Percentiles rank a stretch among this genome's conserved stretches.
These are phyloP conservation scores for Esox niger DNA, from an alignment of 2,113 vertebrate genomes.

Conservation along the genomic window DNA sequence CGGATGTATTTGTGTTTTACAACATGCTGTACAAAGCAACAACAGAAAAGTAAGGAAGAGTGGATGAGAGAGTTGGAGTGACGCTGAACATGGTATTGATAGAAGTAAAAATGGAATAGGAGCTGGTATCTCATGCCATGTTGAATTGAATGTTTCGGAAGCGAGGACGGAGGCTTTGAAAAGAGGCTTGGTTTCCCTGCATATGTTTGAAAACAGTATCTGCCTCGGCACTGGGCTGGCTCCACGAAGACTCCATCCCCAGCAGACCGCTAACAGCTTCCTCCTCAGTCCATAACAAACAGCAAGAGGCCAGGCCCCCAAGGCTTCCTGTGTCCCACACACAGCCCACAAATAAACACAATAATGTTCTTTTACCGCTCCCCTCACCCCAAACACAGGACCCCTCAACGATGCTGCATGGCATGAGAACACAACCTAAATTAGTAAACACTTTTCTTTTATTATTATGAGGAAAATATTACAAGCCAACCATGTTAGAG, in stretches of 20 bases:
- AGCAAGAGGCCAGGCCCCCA: slow-evolving; percentile 64
- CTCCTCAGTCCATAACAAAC: slow-evolving; percentile 78
- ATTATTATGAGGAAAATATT: slow-evolving; percentile 57
- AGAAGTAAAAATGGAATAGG: neutral
- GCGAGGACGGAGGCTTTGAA: no score
- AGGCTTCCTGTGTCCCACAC: slow-evolving; percentile 77
- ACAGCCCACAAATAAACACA: slow-evolving; percentile 75
- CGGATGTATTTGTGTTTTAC: slow-evolving; percentile 20
- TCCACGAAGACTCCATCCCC: slow-evolving; percentile 69
- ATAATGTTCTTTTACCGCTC: slow-evolving; percentile 53
- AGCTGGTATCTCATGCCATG: neutral
- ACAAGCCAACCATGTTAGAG: slow-evolving; percentile 55
- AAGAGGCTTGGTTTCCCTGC: slow-evolving; percentile 32
- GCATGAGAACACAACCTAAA: slow-evolving; percentile 46
- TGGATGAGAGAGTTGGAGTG: neutral
- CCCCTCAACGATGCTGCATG: slow-evolving; percentile 1
- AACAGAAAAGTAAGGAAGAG: slow-evolving; percentile 5
- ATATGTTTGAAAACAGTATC: slow-evolving; percentile 61
- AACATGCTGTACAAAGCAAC: slow-evolving; percentile 27
- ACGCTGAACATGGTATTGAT: neutral
- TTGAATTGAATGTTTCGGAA: no score
- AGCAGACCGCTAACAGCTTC: slow-evolving; percentile 75
- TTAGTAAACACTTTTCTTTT: slow-evolving; percentile 56
- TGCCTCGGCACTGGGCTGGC: slow-evolving; percentile 53
- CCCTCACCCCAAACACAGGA: slow-evolving; percentile 30